Base-by-base conservation (phyloP, 2,113 vertebrate genomes). In the Dromiciops gliroides region DNA sequence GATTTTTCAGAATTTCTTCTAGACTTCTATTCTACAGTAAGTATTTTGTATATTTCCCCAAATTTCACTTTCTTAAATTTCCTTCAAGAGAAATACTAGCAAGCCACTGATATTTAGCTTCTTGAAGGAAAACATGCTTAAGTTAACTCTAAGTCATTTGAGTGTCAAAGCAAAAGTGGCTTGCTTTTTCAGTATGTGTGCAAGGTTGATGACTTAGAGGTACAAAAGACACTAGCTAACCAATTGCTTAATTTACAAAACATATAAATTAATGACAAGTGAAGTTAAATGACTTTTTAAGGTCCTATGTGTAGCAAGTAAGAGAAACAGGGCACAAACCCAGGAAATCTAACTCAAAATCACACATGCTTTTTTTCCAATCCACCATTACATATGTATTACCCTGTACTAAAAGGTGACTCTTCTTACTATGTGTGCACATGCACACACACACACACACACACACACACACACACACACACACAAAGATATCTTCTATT, bases 21-120 rank as follows among this genome's bases (percentile, higher is more conserved):
- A 37, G 0, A 37, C 89, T 50, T 90, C 24, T 91, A 0, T 90
- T 93, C 44, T 28, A 6, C 47, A 91, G 48, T 9, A 93, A 91
- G 48, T 9, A 93, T 93, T 37, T 91, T 25, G 89, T 60, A 24
- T 91, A 44, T 94, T 90, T 95, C 52, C 49, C 93, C 24, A 19
- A 91, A 48, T 92, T 0, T 48, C 28, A 47, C 0, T 93, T 88
- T 8, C 1, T 93, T 28, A 93, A 92, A 93, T 4, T 37, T 50
- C 50, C 9, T n/a, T 96, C 4, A 28, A 93, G 31, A 48, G 47
- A 92, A 9, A 83, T 37, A 44, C 7, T 90, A 44, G 0, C 24
- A 75, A 22, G 92, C 10, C 92, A 51, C 44, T 56, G 90, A 95
- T 9, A 2, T 23, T 94, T 89, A 47, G 48, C 10, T 48, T 56